Evolutionary conservation across 2,797 vertebrate genomes (phyloP).

Genomic region (Falco peregrinus): DNA sequence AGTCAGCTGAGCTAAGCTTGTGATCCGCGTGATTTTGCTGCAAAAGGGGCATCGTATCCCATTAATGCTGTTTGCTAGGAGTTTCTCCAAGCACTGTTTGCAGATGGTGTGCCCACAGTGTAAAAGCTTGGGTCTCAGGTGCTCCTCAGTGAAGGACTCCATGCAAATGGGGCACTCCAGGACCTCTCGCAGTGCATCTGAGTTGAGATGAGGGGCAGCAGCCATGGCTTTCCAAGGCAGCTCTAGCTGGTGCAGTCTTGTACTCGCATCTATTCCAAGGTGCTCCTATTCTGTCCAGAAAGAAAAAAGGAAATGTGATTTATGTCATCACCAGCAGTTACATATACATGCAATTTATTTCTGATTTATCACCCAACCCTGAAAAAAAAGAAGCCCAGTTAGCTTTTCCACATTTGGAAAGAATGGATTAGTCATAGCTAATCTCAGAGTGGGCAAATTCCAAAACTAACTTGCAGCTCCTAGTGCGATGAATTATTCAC

Average conservation of each 20-base stretch:
- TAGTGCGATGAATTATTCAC: conserved; percentile 54
- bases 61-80: conserved; percentile 93
- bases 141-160: conserved; percentile 93
- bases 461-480: conserved; percentile 36
- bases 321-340: conserved; percentile 39
- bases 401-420: neutral
- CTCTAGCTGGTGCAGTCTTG: neutral
- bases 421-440: conserved; percentile 55
- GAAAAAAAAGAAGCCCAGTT: conserved; percentile 26
- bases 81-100: conserved; percentile 93
- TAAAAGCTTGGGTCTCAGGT: conserved; percentile 92
- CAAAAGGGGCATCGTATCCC: conserved; percentile 97
- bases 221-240: conserved; percentile 78
- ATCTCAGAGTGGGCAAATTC: conserved; percentile 58
- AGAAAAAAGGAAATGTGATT: conserved; percentile 56
- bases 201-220: conserved; percentile 85
- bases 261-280: conserved; percentile 47
- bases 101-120: conserved; percentile 97
- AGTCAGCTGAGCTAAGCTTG: conserved; percentile 88
- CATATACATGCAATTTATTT: conserved; percentile 29
- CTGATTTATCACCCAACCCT: conserved; percentile 47
- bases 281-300: conserved; percentile 49
- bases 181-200: conserved; percentile 92
- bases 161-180: conserved; percentile 98
- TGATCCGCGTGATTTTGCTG: conserved; percentile 93